Base-by-base conservation (phyloP, 1,140 invertebrate genomes). In the Reticulitermes speratus region DNA sequence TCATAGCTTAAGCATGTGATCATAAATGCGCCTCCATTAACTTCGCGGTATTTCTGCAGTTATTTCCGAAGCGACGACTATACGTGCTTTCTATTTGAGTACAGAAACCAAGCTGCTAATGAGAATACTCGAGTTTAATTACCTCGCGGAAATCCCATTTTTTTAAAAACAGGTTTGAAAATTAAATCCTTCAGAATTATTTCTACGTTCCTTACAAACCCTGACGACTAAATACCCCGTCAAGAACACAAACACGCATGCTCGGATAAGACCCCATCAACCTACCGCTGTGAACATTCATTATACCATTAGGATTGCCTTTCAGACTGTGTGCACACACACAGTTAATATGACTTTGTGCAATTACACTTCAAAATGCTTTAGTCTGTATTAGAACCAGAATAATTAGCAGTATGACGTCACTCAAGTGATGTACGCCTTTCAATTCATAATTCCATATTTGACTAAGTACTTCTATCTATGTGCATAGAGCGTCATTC, bases 391-490 rank as follows among this genome's bases (percentile, higher is more conserved):
- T 84, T 84, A 84, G 48, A 84, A 59, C 44, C 21, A 59, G 11
- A 84, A 84, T 84, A 84, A 84, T 84, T 84, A 59, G 44, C 48
- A 16, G 30, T 14, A 30, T 84, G 83, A 84, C 83, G 83, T 84
- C 83, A 84, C 83, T 84, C 44, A 30, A 84, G 52, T 84, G 83
- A 25, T 84, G 45, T 84, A 84, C 45, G 83, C 44, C 55, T 84
- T 84, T 52, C 45, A 59, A 84, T 84, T 59, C 52, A 84, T 44
- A 84, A 30, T 55, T 6, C 21, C 83, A 48, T 32, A 55, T 84
- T 84, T 84, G 25, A 32, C 83, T 84, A 84, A 84, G 55, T 84
- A 84, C 52, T n/a, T 25, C 25, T n/a, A 65, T 19, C 59, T 23
- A 8, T 65, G n/a, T 30, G 65, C n/a, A n/a, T 8, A 75, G 6